Conservation (phyloP, 2,888 invertebrate species). For the Lampropteryx suffumata region DNA sequence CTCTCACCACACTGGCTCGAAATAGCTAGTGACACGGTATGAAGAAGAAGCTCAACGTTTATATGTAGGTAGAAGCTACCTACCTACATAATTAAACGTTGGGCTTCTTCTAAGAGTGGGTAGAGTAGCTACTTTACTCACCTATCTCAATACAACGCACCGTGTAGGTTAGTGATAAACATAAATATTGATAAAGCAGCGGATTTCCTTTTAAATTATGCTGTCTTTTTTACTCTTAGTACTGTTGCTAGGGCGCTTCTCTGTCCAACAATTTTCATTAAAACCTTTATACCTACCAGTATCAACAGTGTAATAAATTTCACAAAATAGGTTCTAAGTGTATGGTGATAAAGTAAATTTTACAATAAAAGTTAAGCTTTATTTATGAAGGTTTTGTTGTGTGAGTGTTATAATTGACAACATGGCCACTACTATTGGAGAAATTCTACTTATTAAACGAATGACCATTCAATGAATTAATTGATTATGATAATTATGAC, state of each 20-base stretch:
- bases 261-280: constrained; percentile 44
- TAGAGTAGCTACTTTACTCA: no score
- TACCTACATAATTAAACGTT: neutral
- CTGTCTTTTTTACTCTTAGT: constrained; percentile 39
- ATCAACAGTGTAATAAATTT: constrained; percentile 26
- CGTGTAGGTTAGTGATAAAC: constrained; percentile 4
- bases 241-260: constrained; percentile 33
- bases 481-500: no score
- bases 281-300: constrained; percentile 34
- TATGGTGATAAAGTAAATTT: constrained; percentile 32
- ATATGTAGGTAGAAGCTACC: neutral
- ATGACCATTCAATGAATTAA: no score
- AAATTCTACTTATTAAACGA: no score
- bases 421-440: constrained; percentile 34
- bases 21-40: no score
- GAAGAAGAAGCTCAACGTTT: no score
- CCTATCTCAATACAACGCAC: no score
- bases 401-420: constrained; percentile 67
- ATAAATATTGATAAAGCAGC: constrained; percentile 27
- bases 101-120: no score
- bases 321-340: constrained; percentile 19
- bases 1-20: no score
- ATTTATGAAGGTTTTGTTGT: constrained; percentile 41
- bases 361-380: constrained; percentile 16
- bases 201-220: constrained; percentile 10